Evolutionary conservation across 2,113 vertebrate genomes (phyloP).

Genomic region (Seriola rivoliana): DNA sequence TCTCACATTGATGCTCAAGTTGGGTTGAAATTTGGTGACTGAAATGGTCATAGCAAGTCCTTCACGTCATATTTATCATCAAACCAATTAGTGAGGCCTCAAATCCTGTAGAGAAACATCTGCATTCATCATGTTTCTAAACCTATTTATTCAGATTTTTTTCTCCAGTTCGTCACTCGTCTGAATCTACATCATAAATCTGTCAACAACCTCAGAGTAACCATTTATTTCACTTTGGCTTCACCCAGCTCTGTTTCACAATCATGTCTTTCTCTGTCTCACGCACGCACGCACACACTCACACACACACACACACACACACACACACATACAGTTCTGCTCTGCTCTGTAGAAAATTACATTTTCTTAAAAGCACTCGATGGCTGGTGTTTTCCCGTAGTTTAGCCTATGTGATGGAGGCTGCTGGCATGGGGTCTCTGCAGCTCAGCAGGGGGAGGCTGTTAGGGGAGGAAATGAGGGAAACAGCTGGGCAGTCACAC

Average conservation of each 20-base stretch:
- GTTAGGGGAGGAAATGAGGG: constrained; percentile 54
- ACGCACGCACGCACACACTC: neutral
- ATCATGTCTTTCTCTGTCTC: neutral
- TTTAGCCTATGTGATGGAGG: neutral
- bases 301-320: neutral
- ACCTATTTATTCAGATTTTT: neutral
- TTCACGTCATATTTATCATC: neutral
- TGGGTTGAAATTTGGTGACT: too few relatives aligned
- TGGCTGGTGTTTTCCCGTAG: constrained; percentile 36
- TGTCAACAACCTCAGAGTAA: neutral
- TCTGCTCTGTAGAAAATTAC: constrained; percentile 30
- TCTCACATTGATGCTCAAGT: too few relatives aligned
- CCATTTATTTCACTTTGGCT: constrained; percentile 2
- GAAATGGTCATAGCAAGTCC: too few relatives aligned
- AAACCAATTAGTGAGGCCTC: neutral
- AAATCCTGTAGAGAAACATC: neutral
- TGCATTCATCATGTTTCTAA: neutral
- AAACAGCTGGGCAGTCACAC: constrained; percentile 26
- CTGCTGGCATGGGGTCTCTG: constrained; percentile 37
- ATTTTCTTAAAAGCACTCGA: constrained; percentile 55
- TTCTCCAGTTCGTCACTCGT: neutral
- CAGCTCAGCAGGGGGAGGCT: constrained; percentile 50
- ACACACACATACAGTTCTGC: neutral
- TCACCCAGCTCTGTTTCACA: neutral
- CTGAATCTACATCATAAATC: neutral